Evolutionary conservation across 2,888 invertebrate genomes (phyloP).

Genomic region (Brachyptera putata): DNA sequence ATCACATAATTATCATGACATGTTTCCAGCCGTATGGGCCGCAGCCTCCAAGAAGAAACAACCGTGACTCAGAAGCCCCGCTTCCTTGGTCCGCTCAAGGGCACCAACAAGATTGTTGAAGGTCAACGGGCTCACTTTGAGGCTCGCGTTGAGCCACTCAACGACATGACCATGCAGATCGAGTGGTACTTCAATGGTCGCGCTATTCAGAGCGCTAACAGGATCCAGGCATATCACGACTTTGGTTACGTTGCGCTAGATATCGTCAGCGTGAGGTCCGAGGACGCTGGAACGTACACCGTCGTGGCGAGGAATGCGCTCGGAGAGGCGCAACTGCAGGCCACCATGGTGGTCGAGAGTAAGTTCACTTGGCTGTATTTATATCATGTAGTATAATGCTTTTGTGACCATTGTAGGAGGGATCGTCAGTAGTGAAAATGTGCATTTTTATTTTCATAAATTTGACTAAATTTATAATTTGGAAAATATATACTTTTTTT

Average conservation of each 20-base stretch:
- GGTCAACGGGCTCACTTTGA: constrained; percentile 94
- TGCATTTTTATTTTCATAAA: too few relatives aligned
- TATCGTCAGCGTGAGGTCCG: constrained; percentile 84
- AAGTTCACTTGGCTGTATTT: too few relatives aligned
- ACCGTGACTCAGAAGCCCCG: constrained; percentile 75
- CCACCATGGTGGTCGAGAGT: constrained; percentile 86
- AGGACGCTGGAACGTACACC: constrained; percentile 90
- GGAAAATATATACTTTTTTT: too few relatives aligned
- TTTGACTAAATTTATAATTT: too few relatives aligned
- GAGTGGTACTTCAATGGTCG: constrained; percentile 98
- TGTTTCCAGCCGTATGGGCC: constrained; percentile 60
- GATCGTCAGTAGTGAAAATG: too few relatives aligned
- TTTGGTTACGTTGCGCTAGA: constrained; percentile 97
- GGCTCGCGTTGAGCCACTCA: constrained; percentile 90
- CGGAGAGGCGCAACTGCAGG: constrained; percentile 81
- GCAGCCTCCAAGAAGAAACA: constrained; percentile 65
- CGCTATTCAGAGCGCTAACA: constrained; percentile 80
- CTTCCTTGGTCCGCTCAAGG: constrained; percentile 84
- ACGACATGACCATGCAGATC: constrained; percentile 85
- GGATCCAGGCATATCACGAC: constrained; percentile 92
- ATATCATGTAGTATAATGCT: too few relatives aligned
- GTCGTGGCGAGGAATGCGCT: constrained; percentile 87
- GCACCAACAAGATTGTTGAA: constrained; percentile 89
- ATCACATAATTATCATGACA: too few relatives aligned
- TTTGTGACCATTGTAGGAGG: too few relatives aligned